Evolutionary conservation across 2,888 invertebrate species (phyloP), one percentile per base, ranked within the genome.

Genomic region (Callyntrura guangdongensis): DNA sequence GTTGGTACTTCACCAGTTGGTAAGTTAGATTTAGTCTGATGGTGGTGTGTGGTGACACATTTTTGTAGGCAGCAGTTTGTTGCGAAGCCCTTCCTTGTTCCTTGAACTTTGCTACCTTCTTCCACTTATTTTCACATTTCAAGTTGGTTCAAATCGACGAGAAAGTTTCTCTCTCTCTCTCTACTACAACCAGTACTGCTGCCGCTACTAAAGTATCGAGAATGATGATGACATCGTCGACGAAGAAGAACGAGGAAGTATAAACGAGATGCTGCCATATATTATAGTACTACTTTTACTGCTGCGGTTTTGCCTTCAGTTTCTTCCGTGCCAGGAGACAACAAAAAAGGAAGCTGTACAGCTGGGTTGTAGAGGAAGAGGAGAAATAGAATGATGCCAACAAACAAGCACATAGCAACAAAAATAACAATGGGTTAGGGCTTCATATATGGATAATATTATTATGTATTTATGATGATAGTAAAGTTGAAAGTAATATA

Each of bases 281-380:
- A n/a, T 64, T 27, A 6, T 22, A 64, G 27, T 11, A 17, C 45
- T 47, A 0, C 20, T 45, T 25, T 14, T 74, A n/a, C 27, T 53
- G 5, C 53, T 77, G 77, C 53, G 77, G 77, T 77, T 77, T 77
- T 53, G 22, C 25, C 53, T 53, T n/a, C 77, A 53, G 9, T 77
- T 77, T 77, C 25, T 22, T 77, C 53, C 22, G 77, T 49, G 53
- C 22, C 53, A 22, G 20, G 49, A 14, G 22, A 27, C 53, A 56
- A 64, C 25, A 11, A 1, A 25, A 2, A 64, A 53, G 49, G 47
- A 47, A 12, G 72, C n/a, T 72, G 22, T 74, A 20, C 49, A 49
- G 17, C 47, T 49, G 49, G 12, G 36, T 11, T 36, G 36, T n/a
- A 1, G 45, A 36, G 17, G 72, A 47, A 17, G 47, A 47, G 20